These are phyloP conservation scores for Epicauta chinensis DNA, from an alignment of 1,140 invertebrate species.

Conservation along the genomic window DNA sequence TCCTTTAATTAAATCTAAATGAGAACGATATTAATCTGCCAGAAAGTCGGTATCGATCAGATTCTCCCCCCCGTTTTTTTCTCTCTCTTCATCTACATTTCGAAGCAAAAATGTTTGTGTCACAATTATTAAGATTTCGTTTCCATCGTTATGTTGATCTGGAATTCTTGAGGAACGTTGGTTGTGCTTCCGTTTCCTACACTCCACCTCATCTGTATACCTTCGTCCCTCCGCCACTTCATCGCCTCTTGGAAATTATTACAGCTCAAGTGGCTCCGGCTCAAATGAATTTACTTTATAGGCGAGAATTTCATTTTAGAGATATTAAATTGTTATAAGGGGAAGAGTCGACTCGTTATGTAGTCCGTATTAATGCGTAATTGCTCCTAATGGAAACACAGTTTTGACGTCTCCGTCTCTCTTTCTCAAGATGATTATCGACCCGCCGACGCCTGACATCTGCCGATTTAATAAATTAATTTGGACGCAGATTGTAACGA, in stretches of 20 bases:
- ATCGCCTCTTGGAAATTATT: slow-evolving; percentile 14
- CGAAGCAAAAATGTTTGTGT: slow-evolving; percentile 35
- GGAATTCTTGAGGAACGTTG: slow-evolving; percentile 18
- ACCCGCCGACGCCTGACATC: not conserved
- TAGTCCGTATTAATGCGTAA: slow-evolving; percentile 16
- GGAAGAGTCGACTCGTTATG: slow-evolving; percentile 17
- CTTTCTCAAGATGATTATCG: not conserved
- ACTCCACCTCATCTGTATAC: not conserved
- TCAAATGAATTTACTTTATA: slow-evolving; percentile 33
- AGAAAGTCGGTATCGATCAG: too few relatives aligned
- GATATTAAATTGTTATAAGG: slow-evolving; percentile 34
- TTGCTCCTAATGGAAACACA: slow-evolving; percentile 13
- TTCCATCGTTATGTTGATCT: slow-evolving; percentile 37
- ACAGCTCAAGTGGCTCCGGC: slow-evolving; percentile 20
- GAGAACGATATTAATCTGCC: too few relatives aligned
- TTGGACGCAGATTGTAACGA: too few relatives aligned
- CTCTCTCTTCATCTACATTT: too few relatives aligned
- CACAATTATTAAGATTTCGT: slow-evolving; percentile 39
- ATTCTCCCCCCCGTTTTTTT: too few relatives aligned
- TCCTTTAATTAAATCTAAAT: too few relatives aligned
- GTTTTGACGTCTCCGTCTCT: slow-evolving; percentile 9
- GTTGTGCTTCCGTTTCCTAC: not conserved
- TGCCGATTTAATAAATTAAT: slow-evolving; percentile 9
- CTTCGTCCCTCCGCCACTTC: not conserved
- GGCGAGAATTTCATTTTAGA: slow-evolving; percentile 18